Percentiles rank a stretch among this genome's conserved stretches.
Evolutionary conservation across 2,113 vertebrate genomes (phyloP).

Genomic region (Xiphophorus hellerii): DNA sequence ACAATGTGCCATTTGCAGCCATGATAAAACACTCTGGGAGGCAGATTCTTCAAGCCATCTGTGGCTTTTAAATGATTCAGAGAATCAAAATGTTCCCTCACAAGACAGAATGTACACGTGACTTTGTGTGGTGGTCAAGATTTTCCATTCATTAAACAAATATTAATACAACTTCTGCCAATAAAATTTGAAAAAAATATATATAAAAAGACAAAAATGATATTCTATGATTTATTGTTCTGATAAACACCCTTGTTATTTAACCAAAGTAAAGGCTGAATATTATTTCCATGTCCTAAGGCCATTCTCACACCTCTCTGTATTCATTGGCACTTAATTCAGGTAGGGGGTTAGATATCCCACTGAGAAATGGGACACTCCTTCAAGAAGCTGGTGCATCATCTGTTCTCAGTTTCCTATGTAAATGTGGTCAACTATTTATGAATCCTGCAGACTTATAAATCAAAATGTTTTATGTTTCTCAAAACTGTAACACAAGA

Average conservation of each 20-base stretch:
- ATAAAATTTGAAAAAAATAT: not conserved
- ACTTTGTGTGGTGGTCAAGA: not conserved
- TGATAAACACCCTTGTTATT: not conserved
- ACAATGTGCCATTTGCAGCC: slow-evolving; percentile 4
- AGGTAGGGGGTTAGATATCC: not conserved
- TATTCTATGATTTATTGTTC: not conserved
- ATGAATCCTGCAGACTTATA: not conserved
- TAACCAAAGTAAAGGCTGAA: not conserved
- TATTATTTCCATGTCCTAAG: not conserved
- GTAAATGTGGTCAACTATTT: not conserved
- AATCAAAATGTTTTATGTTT: not conserved
- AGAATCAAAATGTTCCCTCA: slow-evolving; percentile 37
- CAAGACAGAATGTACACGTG: not conserved
- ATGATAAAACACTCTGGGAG: slow-evolving; percentile 24
- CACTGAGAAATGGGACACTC: not conserved
- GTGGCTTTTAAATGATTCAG: slow-evolving; percentile 75
- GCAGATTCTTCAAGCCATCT: slow-evolving; percentile 64
- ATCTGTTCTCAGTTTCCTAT: too few species aligned
- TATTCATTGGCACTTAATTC: not conserved
- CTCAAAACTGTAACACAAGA: not conserved
- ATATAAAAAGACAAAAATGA: not conserved
- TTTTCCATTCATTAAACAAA: slow-evolving; percentile 8
- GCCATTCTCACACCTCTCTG: not conserved
- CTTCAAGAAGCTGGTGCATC: not conserved
- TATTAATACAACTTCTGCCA: not conserved